Evolutionary conservation across 2,888 invertebrate species (phyloP), one percentile per base, ranked within the genome.

Genomic region (Apodemia duryi): DNA sequence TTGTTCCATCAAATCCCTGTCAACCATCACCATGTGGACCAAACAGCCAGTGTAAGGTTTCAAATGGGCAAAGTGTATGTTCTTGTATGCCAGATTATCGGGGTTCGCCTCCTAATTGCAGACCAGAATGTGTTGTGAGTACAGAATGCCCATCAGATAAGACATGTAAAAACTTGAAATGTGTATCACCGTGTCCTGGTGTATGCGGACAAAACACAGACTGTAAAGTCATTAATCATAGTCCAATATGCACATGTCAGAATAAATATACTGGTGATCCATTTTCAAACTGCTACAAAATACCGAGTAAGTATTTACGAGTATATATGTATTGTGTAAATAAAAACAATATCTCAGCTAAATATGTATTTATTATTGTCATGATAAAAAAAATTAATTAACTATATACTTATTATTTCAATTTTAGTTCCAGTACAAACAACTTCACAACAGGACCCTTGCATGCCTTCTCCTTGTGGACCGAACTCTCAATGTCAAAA

Each of bases 61-160:
- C 88, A 62, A 93, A 94, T 75, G 92, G 88, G 13, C 93, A 94
- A 84, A 94, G 94, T 65, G 94, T 94, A 49, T 96, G 96, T 80
- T 94, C 95, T 3, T 96, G 96, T 79, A 83, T 95, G 68, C 94
- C 94, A 11, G 93, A 93, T 68, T 95, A 94, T 74, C 87, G 91
- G 63, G 96, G 95, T 29, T 92, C 93, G 66, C 95, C 96, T 63
- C 95, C 95, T 66, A 93, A 93, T 74, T 95, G 95, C 77, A 91
- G 95, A 73, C 95, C 95, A n/a, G 95, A 95, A 83, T 95, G 95
- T 83, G 93, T 94, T n/a, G 93, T 94, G 21, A 95, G 94, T 75
- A 89, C 94, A 35, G 95, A 95, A 83, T 95, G 95, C 77, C 78
- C 94, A 2, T 82, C 91, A 49, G 92, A 94, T 68, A 93, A 93